phyloP scores from a whole-genome alignment of 2,888 invertebrate species.

The Ormyrus labotus region DNA sequence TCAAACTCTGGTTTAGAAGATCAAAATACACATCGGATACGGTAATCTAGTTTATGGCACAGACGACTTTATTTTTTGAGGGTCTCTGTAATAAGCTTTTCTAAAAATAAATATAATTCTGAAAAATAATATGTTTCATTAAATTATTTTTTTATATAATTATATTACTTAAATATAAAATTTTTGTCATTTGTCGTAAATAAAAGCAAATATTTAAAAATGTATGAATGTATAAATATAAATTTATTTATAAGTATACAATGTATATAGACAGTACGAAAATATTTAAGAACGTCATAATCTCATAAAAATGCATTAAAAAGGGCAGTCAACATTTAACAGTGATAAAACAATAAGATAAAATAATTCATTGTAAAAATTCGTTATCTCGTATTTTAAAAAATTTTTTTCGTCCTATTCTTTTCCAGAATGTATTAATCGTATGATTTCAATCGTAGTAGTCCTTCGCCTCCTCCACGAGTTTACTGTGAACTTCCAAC shows the following conservation, averaged over 20 bases:
- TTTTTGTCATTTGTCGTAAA: not conserved
- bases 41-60: too few relatives aligned
- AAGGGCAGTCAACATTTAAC: conserved; percentile 38
- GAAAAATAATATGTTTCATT: too few relatives aligned
- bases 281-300: conserved; percentile 41
- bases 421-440: conserved; percentile 5
- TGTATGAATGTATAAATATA: conserved; percentile 34
- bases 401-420: conserved; percentile 8
- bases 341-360: conserved; percentile 35
- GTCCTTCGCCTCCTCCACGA: conserved; percentile 70
- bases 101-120: too few relatives aligned
- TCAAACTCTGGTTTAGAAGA: too few relatives aligned
- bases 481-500: conserved; percentile 76
- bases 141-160: too few relatives aligned
- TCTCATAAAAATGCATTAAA: conserved; percentile 25
- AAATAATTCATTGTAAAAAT: conserved; percentile 4
- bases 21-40: too few relatives aligned
- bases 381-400: not conserved
- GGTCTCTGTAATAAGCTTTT: too few relatives aligned
- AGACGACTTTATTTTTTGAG: too few relatives aligned
- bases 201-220: conserved; percentile 8
- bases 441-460: conserved; percentile 4
- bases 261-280: conserved; percentile 21
- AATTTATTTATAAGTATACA: conserved; percentile 23
- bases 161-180: too few relatives aligned